Evolutionary conservation across 2,888 invertebrate genomes (phyloP), one percentile per base, ranked within the genome.

Genomic region (Heliconius charithonia): DNA sequence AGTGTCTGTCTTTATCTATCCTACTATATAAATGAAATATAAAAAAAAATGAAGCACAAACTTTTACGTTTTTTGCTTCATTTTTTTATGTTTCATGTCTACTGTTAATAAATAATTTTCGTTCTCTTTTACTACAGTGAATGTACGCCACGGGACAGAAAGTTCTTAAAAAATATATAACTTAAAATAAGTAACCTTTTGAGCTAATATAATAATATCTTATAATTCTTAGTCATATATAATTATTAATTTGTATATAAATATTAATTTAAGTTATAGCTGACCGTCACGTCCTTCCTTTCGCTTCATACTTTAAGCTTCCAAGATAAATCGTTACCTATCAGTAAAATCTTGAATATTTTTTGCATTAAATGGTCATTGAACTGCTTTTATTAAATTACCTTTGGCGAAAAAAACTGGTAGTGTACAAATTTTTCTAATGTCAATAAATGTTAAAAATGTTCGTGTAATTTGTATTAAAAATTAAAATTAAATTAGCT

Each of bases 281-380:
- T 27, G 41, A 45, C 41, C 41, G n/a, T 45, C 69, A 13, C n/a
- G 41, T 69, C 69, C 45, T 45, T 69, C 69, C 41, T 69, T 45
- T 69, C 56, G n/a, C 51, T 71, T 56, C 22, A 29, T 22, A 51
- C 51, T 27, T 56, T 41, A 27, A 71, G 7, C 22, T 71, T 56
- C 32, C 22, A 29, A 56, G 29, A 71, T 71, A 56, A 56, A 29
- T 29, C 25, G 41, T n/a, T 13, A 19, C 71, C 32, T 56, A 71
- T 71, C 56, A 71, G 56, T 56, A 56, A 71, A 71, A 71, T 71
- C 71, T 71, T 71, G 71, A 71, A 71, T 71, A 71, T 71, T 71
- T 71, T 71, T 56, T 71, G 56, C 71, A 71, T 71, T 56, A 71
- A 71, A 56, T 56, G 56, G 56, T 71, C 71, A 22, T 71, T 71